These are phyloP conservation scores for Peromyscus nudipes DNA, from an alignment of 2,797 vertebrate genomes.

Conservation along the genomic window DNA sequence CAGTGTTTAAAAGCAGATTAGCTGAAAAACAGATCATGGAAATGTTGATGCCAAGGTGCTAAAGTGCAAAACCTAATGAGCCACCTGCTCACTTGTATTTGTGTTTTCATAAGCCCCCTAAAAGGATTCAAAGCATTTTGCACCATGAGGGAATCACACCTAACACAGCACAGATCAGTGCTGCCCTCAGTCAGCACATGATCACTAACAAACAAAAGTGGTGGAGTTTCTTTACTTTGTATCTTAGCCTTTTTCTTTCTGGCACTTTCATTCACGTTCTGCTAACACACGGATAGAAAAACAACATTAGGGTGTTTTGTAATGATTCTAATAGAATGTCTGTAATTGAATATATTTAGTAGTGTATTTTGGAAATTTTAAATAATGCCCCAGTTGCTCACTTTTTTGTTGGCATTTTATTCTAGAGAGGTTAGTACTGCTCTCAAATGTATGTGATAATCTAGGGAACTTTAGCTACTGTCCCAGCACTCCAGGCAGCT, in stretches of 20 bases:
- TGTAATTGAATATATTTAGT: neutral
- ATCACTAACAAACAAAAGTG: rapidly evolving
- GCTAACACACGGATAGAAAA: neutral
- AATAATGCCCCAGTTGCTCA: neutral
- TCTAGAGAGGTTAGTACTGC: neutral
- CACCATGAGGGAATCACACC: rapidly evolving
- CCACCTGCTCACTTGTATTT: neutral
- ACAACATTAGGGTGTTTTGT: neutral
- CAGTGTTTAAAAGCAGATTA: neutral
- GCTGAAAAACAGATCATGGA: neutral
- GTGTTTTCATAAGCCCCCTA: too few relatives aligned
- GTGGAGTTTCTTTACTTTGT: neutral
- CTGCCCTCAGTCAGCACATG: neutral
- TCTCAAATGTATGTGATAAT: neutral
- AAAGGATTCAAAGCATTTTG: neutral
- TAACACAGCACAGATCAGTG: neutral
- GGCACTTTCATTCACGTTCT: neutral
- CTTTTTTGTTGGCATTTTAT: neutral
- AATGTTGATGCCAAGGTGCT: neutral
- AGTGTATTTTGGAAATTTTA: neutral
- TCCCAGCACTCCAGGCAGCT: neutral
- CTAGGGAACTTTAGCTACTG: neutral
- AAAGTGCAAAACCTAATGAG: neutral
- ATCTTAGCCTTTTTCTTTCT: neutral
- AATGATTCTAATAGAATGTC: neutral